Evolutionary conservation across 2,888 invertebrate species (phyloP).

Genomic region (Taenaris catops): DNA sequence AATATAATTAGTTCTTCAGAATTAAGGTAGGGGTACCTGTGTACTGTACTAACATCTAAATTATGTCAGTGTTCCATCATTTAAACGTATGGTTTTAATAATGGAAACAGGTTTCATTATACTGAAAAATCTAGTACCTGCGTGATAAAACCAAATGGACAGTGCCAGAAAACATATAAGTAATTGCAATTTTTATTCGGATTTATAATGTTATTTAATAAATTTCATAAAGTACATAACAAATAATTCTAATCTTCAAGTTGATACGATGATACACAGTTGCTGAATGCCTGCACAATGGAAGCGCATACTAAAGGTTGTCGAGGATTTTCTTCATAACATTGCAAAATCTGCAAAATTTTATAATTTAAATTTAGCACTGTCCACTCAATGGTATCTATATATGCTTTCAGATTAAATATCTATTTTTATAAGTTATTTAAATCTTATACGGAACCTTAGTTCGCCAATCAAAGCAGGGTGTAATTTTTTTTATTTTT

Average conservation of each 20-base stretch:
- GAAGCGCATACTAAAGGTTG: constrained; percentile 58
- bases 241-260: constrained; percentile 36
- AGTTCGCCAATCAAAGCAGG: constrained; percentile 55
- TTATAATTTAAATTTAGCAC: not conserved
- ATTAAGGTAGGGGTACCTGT: too few species aligned
- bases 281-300: constrained; percentile 57
- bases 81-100: too few species aligned
- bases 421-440: not conserved
- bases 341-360: constrained; percentile 52
- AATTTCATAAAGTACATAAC: not conserved
- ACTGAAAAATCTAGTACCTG: too few species aligned
- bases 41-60: too few species aligned
- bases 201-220: not conserved
- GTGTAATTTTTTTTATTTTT: constrained; percentile 52
- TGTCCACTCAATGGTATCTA: constrained; percentile 3
- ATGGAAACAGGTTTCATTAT: too few species aligned
- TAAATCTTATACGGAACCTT: constrained; percentile 34
- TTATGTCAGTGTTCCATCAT: too few species aligned
- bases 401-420: not conserved
- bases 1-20: too few species aligned
- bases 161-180: too few species aligned
- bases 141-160: too few species aligned
- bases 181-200: not conserved
- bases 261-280: constrained; percentile 53
- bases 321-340: constrained; percentile 64